These are phyloP conservation scores for Thymelicus lineola DNA, from an alignment of 2,888 invertebrate species.

Conservation along the genomic window DNA sequence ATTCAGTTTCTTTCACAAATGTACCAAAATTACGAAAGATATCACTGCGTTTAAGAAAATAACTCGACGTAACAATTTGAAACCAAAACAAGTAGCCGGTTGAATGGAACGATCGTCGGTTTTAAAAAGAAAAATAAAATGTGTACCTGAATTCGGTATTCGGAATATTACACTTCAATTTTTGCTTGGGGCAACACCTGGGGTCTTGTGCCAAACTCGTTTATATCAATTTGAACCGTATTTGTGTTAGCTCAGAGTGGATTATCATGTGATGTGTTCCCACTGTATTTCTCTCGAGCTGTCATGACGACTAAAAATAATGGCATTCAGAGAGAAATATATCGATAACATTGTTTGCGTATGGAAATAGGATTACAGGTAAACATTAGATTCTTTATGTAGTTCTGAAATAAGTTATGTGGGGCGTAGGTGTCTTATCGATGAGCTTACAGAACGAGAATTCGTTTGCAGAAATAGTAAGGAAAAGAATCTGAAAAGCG, in stretches of 20 bases:
- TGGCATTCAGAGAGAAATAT: slow-evolving; percentile 62
- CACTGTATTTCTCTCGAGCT: slow-evolving; percentile 55
- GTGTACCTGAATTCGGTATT: slow-evolving; percentile 57
- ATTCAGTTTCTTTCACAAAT: background rate
- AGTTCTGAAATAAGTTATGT: slow-evolving; percentile 19
- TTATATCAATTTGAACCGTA: slow-evolving; percentile 38
- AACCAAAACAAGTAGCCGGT: slow-evolving; percentile 25
- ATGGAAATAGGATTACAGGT: slow-evolving; percentile 52
- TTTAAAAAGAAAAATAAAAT: slow-evolving; percentile 48
- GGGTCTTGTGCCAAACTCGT: slow-evolving; percentile 48
- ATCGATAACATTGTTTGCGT: slow-evolving; percentile 58
- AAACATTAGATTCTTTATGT: slow-evolving; percentile 43
- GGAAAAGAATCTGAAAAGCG: background rate
- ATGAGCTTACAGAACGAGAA: slow-evolving; percentile 11
- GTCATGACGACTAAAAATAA: slow-evolving; percentile 62
- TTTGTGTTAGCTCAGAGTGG: slow-evolving; percentile 24
- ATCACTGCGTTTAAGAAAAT: slow-evolving; percentile 10
- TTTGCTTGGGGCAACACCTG: slow-evolving; percentile 67
- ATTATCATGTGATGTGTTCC: slow-evolving; percentile 42
- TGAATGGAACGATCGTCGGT: slow-evolving; percentile 31
- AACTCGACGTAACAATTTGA: slow-evolving; percentile 17
- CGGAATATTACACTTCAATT: slow-evolving; percentile 69
- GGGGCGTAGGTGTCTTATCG: background rate
- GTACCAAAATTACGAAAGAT: background rate
- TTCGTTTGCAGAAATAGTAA: slow-evolving; percentile 3